phyloP scores from a whole-genome alignment of 1,140 invertebrate genomes.

The Antheraea mylitta region DNA sequence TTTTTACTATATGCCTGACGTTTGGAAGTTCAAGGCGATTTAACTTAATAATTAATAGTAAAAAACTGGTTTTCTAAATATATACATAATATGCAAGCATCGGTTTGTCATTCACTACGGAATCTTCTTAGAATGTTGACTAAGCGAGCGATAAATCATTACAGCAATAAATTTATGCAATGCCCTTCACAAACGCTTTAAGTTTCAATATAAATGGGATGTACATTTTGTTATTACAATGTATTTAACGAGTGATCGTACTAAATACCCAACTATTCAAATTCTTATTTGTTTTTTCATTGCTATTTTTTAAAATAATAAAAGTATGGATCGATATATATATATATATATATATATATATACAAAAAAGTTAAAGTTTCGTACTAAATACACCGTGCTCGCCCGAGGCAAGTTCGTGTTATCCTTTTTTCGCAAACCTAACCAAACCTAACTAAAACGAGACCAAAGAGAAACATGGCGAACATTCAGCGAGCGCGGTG shows the following conservation, averaged over 20 bases:
- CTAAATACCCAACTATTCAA: background rate
- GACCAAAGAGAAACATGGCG: too few species aligned
- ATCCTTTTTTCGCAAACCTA: too few species aligned
- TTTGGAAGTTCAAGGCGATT: background rate
- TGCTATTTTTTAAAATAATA: background rate
- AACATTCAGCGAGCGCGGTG: too few species aligned
- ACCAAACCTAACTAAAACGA: too few species aligned
- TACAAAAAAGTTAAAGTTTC: too few species aligned
- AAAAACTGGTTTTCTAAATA: background rate
- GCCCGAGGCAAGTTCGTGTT: too few species aligned
- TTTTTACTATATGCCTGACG: background rate
- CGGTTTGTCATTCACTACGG: background rate
- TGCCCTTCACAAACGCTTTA: background rate
- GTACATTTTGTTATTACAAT: background rate
- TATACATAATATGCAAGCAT: background rate
- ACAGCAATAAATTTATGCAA: constrained; percentile 3
- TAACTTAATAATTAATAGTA: background rate
- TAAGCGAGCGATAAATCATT: constrained; percentile 10
- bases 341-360: too few species aligned
- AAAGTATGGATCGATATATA: too few species aligned
- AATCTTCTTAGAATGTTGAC: constrained; percentile 4
- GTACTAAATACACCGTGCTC: too few species aligned
- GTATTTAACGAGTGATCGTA: background rate
- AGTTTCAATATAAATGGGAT: background rate
- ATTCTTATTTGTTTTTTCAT: background rate